Conservation (phyloP, 2,797 vertebrate genomes). For the Myripristis murdjan region DNA sequence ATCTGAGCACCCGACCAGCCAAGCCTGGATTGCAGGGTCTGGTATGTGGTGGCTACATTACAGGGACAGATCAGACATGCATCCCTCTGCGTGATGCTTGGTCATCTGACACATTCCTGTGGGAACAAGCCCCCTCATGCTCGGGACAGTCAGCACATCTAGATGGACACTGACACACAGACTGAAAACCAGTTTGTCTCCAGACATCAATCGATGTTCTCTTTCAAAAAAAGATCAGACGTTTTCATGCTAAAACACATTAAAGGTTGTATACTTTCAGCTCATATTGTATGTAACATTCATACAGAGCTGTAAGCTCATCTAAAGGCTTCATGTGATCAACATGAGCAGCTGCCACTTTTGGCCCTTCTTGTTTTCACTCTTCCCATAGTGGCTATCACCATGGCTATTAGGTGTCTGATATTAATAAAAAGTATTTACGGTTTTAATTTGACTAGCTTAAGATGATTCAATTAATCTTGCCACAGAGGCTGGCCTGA, state of each 20-base stretch:
- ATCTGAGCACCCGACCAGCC: slow-evolving; percentile 35
- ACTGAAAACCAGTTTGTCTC: slow-evolving; percentile 1
- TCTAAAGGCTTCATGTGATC: no score
- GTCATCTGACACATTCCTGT: slow-evolving; percentile 71
- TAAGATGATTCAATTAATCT: no score
- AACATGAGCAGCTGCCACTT: no score
- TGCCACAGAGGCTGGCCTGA: no score
- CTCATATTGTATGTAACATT: no score
- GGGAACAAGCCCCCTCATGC: slow-evolving; percentile 37
- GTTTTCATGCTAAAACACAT: neutral
- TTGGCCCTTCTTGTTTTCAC: no score
- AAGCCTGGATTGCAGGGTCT: slow-evolving; percentile 30
- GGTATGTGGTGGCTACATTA: slow-evolving; percentile 53
- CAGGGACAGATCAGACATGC: slow-evolving; percentile 47
- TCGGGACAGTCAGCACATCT: slow-evolving; percentile 27
- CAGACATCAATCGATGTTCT: neutral
- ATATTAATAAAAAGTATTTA: no score
- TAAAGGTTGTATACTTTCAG: no score
- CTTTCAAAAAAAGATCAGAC: neutral
- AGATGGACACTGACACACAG: neutral
- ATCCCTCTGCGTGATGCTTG: slow-evolving; percentile 53
- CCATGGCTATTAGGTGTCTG: no score
- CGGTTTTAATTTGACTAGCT: no score
- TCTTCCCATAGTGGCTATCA: no score
- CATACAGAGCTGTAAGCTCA: no score